Evolutionary conservation across 1,140 invertebrate species (phyloP), one percentile per base, ranked within the genome.

Genomic region (Procambarus clarkii): DNA sequence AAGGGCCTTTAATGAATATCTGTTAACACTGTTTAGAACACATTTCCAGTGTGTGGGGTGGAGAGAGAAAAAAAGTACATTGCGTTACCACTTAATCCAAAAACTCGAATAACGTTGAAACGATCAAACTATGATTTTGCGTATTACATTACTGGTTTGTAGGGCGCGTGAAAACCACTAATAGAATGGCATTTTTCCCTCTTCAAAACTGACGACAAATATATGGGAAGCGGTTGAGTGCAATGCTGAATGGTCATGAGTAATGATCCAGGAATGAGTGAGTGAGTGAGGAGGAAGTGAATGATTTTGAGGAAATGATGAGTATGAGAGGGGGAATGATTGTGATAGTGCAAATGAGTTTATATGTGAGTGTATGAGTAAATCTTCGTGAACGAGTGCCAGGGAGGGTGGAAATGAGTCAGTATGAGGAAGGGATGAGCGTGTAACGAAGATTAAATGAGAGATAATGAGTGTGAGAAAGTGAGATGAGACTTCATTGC

Each of bases 21-120:
- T 81, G 87, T 89, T 82, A 89, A 89, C 87, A 82, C 81, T 83
- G 82, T 89, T 89, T 89, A 89, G 80, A 89, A 89, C 76, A 64
- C 80, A 89, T 89, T 89, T 89, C 87, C 87, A 79, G 82, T 71
- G 87, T 89, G 79, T 54, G 4, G 13, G 8, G 34, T 34, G 34
- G 34, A 34, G 34, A 34, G 34, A 34, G 0, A 34, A 34, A 71
- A 88, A 81, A 81, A 82, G 78, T 1, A 0, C 45, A 82, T 46
- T 50, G 78, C 86, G 45, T 78, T 45, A 45, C 44, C 79, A 88
- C 78, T 88, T 88, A 88, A 82, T 82, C 87, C 87, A 83, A 76
- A 83, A 89, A 74, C 79, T 64, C 79, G 83, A 21, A 24, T 86
- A 76, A 76, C 11, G 24, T 34, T 76, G 60, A 76, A 89, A 89